Conservation (phyloP, 2,113 vertebrate species). For the Elephantulus edwardii region DNA sequence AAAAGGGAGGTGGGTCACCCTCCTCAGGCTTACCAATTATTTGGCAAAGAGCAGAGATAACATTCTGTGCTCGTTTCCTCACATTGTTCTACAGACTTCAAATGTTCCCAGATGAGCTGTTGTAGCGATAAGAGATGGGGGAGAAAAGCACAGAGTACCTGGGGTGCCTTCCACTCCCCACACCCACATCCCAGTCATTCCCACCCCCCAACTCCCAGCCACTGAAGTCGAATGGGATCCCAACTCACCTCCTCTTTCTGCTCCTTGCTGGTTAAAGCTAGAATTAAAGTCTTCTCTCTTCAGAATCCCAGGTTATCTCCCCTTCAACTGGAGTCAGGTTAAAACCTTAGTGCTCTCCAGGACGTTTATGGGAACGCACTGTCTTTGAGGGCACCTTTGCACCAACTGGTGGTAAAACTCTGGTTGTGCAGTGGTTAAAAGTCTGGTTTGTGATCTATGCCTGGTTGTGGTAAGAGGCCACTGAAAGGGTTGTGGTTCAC, state of each 20-base stretch:
- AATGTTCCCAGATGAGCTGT: conserved; percentile 85
- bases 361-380: not conserved
- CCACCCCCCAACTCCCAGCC: not conserved
- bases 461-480: not conserved
- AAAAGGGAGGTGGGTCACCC: not conserved
- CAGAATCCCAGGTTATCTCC: not conserved
- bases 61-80: conserved; percentile 85
- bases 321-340: not conserved
- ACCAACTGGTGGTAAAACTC: not conserved
- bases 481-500: not conserved
- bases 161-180: conserved; percentile 24
- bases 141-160: conserved; percentile 14
- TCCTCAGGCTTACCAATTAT: conserved; percentile 38
- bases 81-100: conserved; percentile 89
- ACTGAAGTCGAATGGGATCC: not conserved
- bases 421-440: not conserved
- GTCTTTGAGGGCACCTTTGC: not conserved
- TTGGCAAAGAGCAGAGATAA: conserved; percentile 77
- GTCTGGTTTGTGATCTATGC: not conserved
- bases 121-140: conserved; percentile 43
- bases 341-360: not conserved
- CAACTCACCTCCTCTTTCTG: not conserved
- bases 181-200: conserved; percentile 7
- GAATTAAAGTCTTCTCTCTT: not conserved
- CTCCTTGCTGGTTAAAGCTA: conserved; percentile 2